Percentiles rank a stretch among this genome's conserved stretches.
Conservation (phyloP, 2,888 invertebrate species). For the Corythucha ciliata region DNA sequence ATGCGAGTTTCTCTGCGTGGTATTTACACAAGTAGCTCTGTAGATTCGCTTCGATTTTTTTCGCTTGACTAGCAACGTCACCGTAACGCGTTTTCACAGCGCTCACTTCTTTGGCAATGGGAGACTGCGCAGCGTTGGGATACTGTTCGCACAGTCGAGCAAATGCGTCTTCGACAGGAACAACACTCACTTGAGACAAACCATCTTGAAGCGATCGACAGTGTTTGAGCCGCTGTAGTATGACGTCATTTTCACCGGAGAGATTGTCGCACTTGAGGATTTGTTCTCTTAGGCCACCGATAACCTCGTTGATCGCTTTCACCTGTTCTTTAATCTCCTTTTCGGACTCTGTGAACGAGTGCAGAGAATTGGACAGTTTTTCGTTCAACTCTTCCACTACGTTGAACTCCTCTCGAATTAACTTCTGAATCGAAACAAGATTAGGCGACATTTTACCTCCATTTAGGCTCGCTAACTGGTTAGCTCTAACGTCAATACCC, state of each 20-base stretch:
- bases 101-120: constrained; percentile 70
- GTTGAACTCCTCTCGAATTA: constrained; percentile 66
- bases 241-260: constrained; percentile 75
- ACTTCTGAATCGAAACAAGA: constrained; percentile 53
- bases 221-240: constrained; percentile 65
- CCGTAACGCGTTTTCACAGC: constrained; percentile 76
- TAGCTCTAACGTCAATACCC: constrained; percentile 67
- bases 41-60: constrained; percentile 67
- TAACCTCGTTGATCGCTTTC: constrained; percentile 58
- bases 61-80: constrained; percentile 63
- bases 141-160: constrained; percentile 62
- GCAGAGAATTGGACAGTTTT: constrained; percentile 56
- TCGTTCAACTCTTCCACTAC: constrained; percentile 63
- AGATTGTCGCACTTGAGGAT: constrained; percentile 84
- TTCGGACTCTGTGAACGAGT: constrained; percentile 64
- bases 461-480: constrained; percentile 62
- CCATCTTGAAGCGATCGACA: constrained; percentile 64
- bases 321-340: constrained; percentile 60
- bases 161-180: constrained; percentile 58
- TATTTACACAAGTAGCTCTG: constrained; percentile 75
- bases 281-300: constrained; percentile 66
- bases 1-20: constrained; percentile 73
- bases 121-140: constrained; percentile 67
- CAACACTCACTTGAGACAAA: constrained; percentile 58
- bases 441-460: constrained; percentile 48